Evolutionary conservation across 2,888 invertebrate genomes (phyloP).

Genomic region (Lypha dubia): DNA sequence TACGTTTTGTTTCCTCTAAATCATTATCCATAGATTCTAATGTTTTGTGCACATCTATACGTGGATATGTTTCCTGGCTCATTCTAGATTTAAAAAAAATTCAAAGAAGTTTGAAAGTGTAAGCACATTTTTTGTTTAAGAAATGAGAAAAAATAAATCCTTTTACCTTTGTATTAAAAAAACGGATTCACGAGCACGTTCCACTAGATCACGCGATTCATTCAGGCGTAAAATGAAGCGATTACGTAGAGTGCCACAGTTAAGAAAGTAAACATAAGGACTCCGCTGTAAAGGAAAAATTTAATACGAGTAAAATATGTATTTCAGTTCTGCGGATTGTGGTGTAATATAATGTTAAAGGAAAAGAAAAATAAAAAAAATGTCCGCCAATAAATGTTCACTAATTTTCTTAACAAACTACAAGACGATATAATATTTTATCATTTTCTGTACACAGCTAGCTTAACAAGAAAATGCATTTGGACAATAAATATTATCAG

Average conservation of each 20-base stretch:
- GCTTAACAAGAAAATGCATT: conserved; percentile 52
- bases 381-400: too few relatives aligned
- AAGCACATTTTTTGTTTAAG: not conserved
- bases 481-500: conserved; percentile 55
- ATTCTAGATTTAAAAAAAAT: conserved; percentile 79
- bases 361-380: too few relatives aligned
- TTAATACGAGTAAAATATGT: not conserved
- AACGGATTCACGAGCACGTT: conserved; percentile 82
- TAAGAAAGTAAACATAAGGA: conserved; percentile 83
- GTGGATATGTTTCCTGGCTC: conserved; percentile 83
- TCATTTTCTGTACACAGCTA: conserved; percentile 19
- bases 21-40: conserved; percentile 82
- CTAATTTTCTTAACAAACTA: too few relatives aligned
- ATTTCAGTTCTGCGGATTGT: not conserved
- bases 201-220: conserved; percentile 83
- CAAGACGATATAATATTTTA: too few relatives aligned
- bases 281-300: conserved; percentile 77
- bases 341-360: too few relatives aligned
- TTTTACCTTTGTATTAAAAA: conserved; percentile 80
- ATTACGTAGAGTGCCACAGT: conserved; percentile 83
- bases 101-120: conserved; percentile 1
- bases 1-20: conserved; percentile 82
- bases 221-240: conserved; percentile 83
- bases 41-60: conserved; percentile 81
- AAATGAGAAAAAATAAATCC: conserved; percentile 7